Evolutionary conservation across 2,113 vertebrate species (phyloP).

Genomic region (Ramphastos sulfuratus): DNA sequence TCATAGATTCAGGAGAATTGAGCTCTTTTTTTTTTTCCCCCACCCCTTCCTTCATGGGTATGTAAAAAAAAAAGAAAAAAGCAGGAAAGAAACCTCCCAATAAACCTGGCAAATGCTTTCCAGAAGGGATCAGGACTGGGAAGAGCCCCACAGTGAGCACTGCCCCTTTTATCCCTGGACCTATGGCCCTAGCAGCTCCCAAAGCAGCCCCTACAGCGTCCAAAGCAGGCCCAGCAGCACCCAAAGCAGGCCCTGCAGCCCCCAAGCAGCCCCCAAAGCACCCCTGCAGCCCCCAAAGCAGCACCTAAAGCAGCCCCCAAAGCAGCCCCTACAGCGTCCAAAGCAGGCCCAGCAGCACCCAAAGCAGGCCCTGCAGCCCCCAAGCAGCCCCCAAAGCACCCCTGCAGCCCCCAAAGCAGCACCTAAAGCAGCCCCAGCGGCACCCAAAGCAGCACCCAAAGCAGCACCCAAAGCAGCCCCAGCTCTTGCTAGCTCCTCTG

Average conservation of each 20-base stretch:
- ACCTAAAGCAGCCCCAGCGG: background rate
- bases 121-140: background rate
- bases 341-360: background rate
- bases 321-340: background rate
- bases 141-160: background rate
- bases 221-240: background rate
- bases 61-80: background rate
- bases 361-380: background rate
- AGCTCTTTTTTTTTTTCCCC: background rate
- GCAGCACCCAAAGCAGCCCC: background rate
- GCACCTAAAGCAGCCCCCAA: background rate
- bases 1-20: background rate
- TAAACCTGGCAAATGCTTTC: background rate
- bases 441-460: background rate
- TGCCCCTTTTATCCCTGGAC: background rate
- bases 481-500: background rate
- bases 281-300: background rate
- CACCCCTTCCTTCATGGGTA: too few species aligned
- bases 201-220: background rate
- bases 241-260: background rate
- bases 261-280: background rate
- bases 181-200: background rate
- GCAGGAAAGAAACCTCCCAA: background rate
- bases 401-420: background rate
- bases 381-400: background rate